Base-by-base conservation (phyloP, 2,797 vertebrate genomes). In the Pseudochaenichthys georgianus region DNA sequence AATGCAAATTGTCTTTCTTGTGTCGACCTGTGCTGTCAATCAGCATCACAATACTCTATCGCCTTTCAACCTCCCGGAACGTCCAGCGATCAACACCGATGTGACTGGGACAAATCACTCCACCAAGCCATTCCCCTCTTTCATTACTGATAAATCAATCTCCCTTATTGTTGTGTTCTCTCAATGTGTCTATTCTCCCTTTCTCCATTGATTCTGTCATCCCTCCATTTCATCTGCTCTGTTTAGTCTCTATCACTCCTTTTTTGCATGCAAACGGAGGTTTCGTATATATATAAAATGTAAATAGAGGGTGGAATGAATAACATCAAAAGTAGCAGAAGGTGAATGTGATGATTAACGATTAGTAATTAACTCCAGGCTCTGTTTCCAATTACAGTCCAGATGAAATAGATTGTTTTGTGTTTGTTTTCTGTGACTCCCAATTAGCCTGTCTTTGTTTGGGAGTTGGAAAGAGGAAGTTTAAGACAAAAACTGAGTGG, bases 1-100 rank as follows among this genome's bases (percentile, higher is more conserved):
- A 92, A 93, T 92, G 90, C 85, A 89, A 93, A 92, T 90, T 17
- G 64, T 74, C 41, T 75, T 68, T 83, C 88, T 73, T 6, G 15
- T 83, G 79, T 80, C 65, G 58, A 87, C 91, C 83, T 84, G 78
- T 0, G 1, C 86, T 90, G 93, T 90, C 91, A 90, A 64, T 94
- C 92, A 90, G 64, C 80, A 61, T 80, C 84, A 82, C 74, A 78
- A 79, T 78, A 68, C 80, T 52, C 50, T 62, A 54, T 50, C 19
- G 19, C 64, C 69, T 79, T 80, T 88, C 65, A 82, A 41, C 68
- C 50, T 72, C 65, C 58, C 70, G 78, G 65, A 87, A 81, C 17
- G 50, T 58, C 23, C 54, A 9, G 38, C 82, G 71, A 82, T 87
- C 71, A 78, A 52, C 63, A 65, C 1, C 16, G 72, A 79, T 53